Conservation (phyloP, 2,888 invertebrate species). For the Cephus nigrinus region DNA sequence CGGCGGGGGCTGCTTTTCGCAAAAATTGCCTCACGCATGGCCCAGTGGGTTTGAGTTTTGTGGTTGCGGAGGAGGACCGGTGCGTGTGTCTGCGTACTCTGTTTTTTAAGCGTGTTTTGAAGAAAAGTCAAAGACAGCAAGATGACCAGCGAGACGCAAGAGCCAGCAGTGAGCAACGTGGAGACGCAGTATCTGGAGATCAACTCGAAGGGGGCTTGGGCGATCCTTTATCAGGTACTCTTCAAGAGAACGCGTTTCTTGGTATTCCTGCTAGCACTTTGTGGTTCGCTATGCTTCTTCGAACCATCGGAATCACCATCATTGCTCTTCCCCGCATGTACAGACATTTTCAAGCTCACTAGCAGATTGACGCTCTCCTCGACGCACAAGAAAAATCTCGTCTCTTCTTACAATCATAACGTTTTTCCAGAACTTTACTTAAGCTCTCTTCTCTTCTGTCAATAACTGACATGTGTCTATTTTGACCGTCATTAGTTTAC, state of each 20-base stretch:
- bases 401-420: not conserved
- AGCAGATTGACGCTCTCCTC: too few relatives aligned
- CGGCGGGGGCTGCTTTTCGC: conserved; percentile 2
- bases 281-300: too few relatives aligned
- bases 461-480: not conserved
- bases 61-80: not conserved
- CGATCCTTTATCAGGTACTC: conserved; percentile 77
- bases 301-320: too few relatives aligned
- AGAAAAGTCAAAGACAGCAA: conserved; percentile 24
- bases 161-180: conserved; percentile 67
- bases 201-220: conserved; percentile 78
- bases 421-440: not conserved
- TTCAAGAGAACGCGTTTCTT: conserved; percentile 24
- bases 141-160: conserved; percentile 48
- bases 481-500: too few relatives aligned
- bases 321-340: too few relatives aligned
- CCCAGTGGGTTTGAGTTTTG: not conserved
- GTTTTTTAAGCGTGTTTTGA: not conserved
- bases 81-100: not conserved
- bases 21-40: conserved; percentile 9
- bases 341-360: too few relatives aligned
- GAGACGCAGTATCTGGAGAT: conserved; percentile 81
- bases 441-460: not conserved
- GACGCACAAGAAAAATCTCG: too few relatives aligned
- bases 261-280: conserved; percentile 7